Evolutionary conservation across 2,113 vertebrate genomes (phyloP), one percentile per base, ranked within the genome.

Genomic region (Amphiprion ocellaris): DNA sequence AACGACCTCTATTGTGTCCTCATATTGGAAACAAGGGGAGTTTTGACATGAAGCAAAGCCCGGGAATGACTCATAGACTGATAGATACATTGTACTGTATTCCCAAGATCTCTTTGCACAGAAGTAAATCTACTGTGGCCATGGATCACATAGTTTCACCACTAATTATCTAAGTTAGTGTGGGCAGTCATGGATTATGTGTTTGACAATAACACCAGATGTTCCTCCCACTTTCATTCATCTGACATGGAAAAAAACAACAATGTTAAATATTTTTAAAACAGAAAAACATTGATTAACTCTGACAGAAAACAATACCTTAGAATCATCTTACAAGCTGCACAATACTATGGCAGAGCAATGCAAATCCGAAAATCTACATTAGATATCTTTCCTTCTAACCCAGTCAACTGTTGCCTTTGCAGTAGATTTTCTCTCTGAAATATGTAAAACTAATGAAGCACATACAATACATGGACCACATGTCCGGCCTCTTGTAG

Each of bases 21-120:
- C 87, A 81, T 71, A 69, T 39, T 88, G 67, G 70, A 91, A 92
- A 95, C 92, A 95, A 93, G 75, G 79, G 82, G 82, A 87, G 76
- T 75, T 80, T 81, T 89, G 74, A 93, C 77, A 64, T 26, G 14
- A 81, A 69, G 79, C 82, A 54, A 62, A 76, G 83, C 85, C 62
- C 47, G 69, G 84, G 78, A 87, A 82, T 87, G 93, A 93, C 88
- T 94, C 91, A 93, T 26, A 65, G 74, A 77, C 82, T 85, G 69
- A 89, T 47, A 21, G 64, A 82, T 86, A 77, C 82, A 91, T 90
- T 92, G 90, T 88, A 56, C 64, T 86, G 49, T 86, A 80, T 77
- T 87, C 46, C 79, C 89, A 73, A 83, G 63, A 81, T 71, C 75
- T 66, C 63, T 65, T 55, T 54, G 50, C 67, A 62, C 65, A 73